Evolutionary conservation across 2,113 vertebrate species (phyloP).

Genomic region (Zootoca vivipara): DNA sequence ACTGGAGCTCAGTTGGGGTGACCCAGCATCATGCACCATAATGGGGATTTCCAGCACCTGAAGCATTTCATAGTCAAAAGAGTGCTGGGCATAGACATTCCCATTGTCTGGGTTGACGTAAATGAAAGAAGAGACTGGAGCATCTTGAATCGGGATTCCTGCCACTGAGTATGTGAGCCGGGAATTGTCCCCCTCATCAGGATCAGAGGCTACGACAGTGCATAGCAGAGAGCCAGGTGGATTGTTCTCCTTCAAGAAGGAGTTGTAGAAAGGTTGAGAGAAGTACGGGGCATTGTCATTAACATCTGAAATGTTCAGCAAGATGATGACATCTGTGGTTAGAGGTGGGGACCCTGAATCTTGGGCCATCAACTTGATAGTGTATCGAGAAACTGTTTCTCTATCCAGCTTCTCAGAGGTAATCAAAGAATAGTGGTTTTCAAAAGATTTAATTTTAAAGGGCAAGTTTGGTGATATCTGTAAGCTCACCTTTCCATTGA

Average conservation of each 20-base stretch:
- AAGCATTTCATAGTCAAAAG: conserved; percentile 80
- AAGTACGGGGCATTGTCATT: conserved; percentile 86
- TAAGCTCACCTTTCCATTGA: conserved; percentile 79
- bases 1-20: conserved; percentile 70
- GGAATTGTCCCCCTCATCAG: conserved; percentile 79
- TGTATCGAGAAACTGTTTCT: conserved; percentile 74
- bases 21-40: conserved; percentile 74
- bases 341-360: conserved; percentile 83
- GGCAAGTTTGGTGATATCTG: conserved; percentile 75
- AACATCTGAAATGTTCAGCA: conserved; percentile 85
- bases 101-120: conserved; percentile 83
- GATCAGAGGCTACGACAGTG: conserved; percentile 81
- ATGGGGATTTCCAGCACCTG: conserved; percentile 77
- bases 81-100: conserved; percentile 79
- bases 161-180: conserved; percentile 79
- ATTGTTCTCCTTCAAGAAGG: conserved; percentile 81
- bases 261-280: conserved; percentile 75
- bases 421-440: conserved; percentile 90
- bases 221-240: conserved; percentile 81
- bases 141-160: conserved; percentile 70
- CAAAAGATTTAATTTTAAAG: conserved; percentile 84
- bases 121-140: conserved; percentile 80
- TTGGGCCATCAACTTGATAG: conserved; percentile 75
- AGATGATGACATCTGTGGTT: conserved; percentile 73
- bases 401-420: conserved; percentile 79